Evolutionary conservation across 2,888 invertebrate genomes (phyloP).

Genomic region (Pseudoips prasinana): DNA sequence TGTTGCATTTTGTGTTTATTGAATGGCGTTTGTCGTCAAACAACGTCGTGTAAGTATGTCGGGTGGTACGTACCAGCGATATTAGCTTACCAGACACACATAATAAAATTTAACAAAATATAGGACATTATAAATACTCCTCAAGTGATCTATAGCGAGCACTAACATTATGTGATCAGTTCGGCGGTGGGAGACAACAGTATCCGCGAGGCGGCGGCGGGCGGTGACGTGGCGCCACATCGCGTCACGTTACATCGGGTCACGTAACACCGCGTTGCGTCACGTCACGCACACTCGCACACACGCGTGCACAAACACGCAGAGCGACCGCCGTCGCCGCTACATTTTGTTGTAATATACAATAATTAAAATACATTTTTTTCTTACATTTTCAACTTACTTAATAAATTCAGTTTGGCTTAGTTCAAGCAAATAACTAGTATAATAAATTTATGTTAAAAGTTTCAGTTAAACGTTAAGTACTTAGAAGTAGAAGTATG

Average conservation of each 20-base stretch:
- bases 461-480: constrained; percentile 80
- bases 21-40: constrained; percentile 24
- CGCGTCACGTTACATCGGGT: too few species aligned
- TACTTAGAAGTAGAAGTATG: constrained; percentile 82
- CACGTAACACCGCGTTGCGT: too few species aligned
- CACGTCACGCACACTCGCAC: constrained; percentile 5
- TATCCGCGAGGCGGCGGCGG: constrained; percentile 46
- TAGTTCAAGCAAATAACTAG: constrained; percentile 82
- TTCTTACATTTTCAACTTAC: constrained; percentile 81
- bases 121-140: constrained; percentile 69
- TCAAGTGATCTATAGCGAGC: constrained; percentile 68
- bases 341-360: constrained; percentile 66
- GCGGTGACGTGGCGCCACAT: constrained; percentile 4
- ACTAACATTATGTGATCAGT: constrained; percentile 66
- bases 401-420: constrained; percentile 83
- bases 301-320: constrained; percentile 7
- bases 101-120: constrained; percentile 80
- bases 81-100: constrained; percentile 66
- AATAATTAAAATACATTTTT: constrained; percentile 80
- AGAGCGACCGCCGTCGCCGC: constrained; percentile 40
- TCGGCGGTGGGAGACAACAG: constrained; percentile 72
- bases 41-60: constrained; percentile 34
- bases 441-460: constrained; percentile 81
- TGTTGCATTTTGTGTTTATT: constrained; percentile 19
- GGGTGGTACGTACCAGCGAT: constrained; percentile 59